Conservation (phyloP, 2,797 vertebrate genomes). For the Babyrousa celebensis region DNA sequence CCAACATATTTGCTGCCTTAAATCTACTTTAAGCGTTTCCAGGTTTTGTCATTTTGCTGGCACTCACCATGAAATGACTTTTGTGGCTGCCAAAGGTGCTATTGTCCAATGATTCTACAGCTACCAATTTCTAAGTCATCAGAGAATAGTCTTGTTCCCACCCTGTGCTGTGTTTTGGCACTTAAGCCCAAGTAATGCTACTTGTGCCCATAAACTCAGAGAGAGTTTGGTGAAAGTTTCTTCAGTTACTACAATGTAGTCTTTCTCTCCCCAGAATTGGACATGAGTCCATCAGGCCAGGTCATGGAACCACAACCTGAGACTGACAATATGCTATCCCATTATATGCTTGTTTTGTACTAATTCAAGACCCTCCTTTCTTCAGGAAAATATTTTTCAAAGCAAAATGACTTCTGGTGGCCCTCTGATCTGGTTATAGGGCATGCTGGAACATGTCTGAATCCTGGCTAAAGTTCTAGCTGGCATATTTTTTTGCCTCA, state of each 20-base stretch:
- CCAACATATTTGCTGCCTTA: slow-evolving; percentile 1
- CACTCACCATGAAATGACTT: slow-evolving; percentile 30
- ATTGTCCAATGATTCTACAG: background rate
- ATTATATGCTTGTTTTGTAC: background rate
- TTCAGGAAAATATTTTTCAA: background rate
- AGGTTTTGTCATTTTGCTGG: background rate
- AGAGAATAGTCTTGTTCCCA: background rate
- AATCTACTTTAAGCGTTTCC: slow-evolving; percentile 17
- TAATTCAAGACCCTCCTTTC: slow-evolving; percentile 29
- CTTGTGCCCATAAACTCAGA: background rate
- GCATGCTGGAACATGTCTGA: slow-evolving; percentile 28
- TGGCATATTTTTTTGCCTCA: background rate
- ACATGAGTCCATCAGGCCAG: background rate
- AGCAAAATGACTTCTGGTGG: slow-evolving; percentile 6
- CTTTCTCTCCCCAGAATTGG: slow-evolving; percentile 30
- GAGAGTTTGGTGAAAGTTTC: background rate
- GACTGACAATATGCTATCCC: background rate
- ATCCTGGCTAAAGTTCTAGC: slow-evolving; percentile 4
- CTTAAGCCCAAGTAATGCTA: background rate
- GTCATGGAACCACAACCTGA: background rate
- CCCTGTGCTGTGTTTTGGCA: background rate
- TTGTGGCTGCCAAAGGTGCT: background rate
- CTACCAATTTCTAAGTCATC: background rate
- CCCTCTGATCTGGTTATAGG: background rate
- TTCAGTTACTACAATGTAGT: background rate